phyloP scores from a whole-genome alignment of 2,113 vertebrate genomes.

The Mesoclemmys tuberculata region DNA sequence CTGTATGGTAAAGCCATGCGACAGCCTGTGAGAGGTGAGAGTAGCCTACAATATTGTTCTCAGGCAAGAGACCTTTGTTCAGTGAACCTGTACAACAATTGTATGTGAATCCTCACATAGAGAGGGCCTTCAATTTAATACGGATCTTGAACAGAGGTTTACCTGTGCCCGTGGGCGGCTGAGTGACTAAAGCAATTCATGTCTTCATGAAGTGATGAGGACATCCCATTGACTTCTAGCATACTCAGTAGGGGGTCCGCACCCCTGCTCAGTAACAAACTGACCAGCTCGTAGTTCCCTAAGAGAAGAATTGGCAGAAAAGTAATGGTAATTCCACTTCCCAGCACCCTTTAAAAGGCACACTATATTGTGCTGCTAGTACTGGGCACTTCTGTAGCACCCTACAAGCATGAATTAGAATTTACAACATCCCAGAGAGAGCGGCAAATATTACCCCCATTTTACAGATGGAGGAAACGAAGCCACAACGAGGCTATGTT shows the following conservation, averaged over 20 bases:
- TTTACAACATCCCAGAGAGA: rapidly evolving
- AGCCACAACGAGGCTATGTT: background rate
- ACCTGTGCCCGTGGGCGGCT: conserved; percentile 96
- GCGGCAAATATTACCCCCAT: background rate
- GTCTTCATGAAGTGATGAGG: conserved; percentile 90
- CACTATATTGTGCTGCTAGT: rapidly evolving
- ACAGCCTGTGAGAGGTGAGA: background rate
- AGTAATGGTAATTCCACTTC: background rate
- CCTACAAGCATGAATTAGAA: rapidly evolving
- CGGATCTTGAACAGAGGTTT: rapidly evolving
- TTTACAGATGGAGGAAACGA: background rate
- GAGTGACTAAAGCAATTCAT: conserved; percentile 99
- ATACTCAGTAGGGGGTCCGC: conserved; percentile 92
- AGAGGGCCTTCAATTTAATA: background rate
- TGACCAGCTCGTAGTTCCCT: conserved; percentile 98
- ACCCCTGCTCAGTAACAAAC: conserved; percentile 88
- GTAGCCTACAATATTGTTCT: rapidly evolving
- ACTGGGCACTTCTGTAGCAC: background rate
- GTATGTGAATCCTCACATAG: background rate
- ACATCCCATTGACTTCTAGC: conserved; percentile 87
- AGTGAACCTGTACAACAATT: background rate
- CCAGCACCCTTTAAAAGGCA: background rate
- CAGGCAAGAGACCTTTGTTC: rapidly evolving
- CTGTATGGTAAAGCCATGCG: rapidly evolving
- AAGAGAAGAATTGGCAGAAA: background rate